phyloP scores from a whole-genome alignment of 2,113 vertebrate genomes.

The Lanius ludovicianus region DNA sequence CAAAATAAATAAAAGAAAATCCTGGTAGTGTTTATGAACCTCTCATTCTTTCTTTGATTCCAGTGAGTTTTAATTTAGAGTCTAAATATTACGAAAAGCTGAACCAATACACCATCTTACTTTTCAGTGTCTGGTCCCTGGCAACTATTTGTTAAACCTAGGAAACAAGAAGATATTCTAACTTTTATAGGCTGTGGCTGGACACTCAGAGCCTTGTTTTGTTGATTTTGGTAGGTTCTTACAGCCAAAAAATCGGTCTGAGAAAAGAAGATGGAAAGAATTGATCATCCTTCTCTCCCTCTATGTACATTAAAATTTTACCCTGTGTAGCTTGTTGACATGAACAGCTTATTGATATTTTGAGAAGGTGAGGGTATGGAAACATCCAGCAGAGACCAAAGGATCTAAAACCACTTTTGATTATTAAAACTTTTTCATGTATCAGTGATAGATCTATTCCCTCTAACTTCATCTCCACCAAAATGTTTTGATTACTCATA shows the following conservation, averaged over 20 bases:
- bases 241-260: not conserved
- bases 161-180: not conserved
- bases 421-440: not conserved
- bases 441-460: not conserved
- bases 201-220: not conserved
- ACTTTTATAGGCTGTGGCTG: not conserved
- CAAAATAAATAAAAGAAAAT: not conserved
- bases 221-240: not conserved
- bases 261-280: not conserved
- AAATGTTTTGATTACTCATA: not conserved
- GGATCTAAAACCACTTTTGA: not conserved
- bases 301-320: not conserved
- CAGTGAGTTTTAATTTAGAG: not conserved
- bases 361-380: not conserved
- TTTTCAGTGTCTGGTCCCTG: not conserved
- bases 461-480: not conserved
- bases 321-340: fast-evolving
- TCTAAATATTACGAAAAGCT: not conserved
- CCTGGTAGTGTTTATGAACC: not conserved
- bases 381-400: not conserved
- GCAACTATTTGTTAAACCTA: not conserved
- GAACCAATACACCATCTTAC: not conserved
- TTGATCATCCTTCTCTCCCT: not conserved
- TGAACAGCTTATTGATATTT: not conserved
- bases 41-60: not conserved